phyloP scores from a whole-genome alignment of 1,140 invertebrate genomes.

The Drosophila hydei region DNA sequence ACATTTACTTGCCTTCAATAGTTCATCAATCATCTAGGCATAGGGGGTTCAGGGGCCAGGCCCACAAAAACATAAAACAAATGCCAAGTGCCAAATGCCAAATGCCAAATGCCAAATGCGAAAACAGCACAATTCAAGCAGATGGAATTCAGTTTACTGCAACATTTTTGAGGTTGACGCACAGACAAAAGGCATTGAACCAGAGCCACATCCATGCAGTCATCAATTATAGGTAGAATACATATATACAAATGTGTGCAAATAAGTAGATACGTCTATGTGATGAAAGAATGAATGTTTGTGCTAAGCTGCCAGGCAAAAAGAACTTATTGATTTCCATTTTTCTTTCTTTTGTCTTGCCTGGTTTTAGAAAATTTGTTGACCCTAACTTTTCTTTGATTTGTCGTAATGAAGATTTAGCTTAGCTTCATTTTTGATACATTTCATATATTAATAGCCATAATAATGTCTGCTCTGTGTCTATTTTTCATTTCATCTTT shows the following conservation, averaged over 20 bases:
- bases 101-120: constrained; percentile 30
- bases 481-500: too few relatives aligned
- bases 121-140: constrained; percentile 36
- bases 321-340: background rate
- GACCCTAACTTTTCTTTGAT: too few relatives aligned
- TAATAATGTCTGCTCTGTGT: too few relatives aligned
- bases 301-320: background rate
- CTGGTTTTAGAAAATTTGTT: too few relatives aligned
- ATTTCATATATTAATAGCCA: too few relatives aligned
- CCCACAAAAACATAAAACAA: constrained; percentile 12
- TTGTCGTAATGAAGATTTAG: too few relatives aligned
- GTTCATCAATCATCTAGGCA: constrained; percentile 43
- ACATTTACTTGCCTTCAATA: constrained; percentile 29
- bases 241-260: constrained; percentile 2
- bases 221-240: constrained; percentile 54
- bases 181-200: constrained; percentile 41
- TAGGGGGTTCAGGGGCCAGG: background rate
- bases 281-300: background rate
- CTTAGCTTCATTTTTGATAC: too few relatives aligned
- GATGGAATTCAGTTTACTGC: constrained; percentile 30
- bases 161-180: constrained; percentile 41
- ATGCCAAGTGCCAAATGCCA: constrained; percentile 27
- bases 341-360: background rate
- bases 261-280: background rate
- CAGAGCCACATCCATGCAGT: constrained; percentile 19